Conservation (phyloP, 2,113 vertebrate genomes). For the Petroica traversi region DNA sequence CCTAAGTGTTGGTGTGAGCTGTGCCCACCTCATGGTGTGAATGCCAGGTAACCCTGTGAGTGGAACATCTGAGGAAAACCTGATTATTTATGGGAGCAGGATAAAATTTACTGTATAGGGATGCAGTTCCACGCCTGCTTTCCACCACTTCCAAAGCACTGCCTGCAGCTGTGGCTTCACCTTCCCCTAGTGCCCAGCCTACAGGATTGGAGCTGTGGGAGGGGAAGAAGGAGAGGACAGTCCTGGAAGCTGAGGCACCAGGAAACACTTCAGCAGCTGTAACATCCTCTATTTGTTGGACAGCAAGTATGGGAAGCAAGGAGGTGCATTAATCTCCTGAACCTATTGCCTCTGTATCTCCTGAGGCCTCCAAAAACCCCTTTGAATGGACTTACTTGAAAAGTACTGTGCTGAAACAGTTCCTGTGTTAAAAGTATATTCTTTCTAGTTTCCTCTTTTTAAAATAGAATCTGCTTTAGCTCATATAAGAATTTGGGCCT, state of each 20-base stretch:
- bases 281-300: neutral
- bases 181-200: neutral
- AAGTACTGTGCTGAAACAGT: neutral
- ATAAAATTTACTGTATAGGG: fast-evolving
- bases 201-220: neutral
- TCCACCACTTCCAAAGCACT: neutral
- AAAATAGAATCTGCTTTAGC: neutral
- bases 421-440: neutral
- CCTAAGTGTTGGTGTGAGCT: neutral
- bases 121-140: neutral
- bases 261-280: neutral
- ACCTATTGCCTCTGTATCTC: neutral
- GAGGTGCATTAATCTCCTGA: neutral
- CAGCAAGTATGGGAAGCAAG: neutral
- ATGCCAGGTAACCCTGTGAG: neutral
- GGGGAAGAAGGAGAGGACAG: neutral
- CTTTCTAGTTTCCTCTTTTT: neutral
- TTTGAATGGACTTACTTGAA: neutral
- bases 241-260: neutral
- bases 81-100: neutral
- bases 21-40: neutral
- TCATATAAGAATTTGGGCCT: neutral
- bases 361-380: neutral
- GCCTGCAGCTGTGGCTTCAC: neutral
- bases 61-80: neutral